phyloP scores from a whole-genome alignment of 2,888 invertebrate species.

The Orchesellides sinensis region DNA sequence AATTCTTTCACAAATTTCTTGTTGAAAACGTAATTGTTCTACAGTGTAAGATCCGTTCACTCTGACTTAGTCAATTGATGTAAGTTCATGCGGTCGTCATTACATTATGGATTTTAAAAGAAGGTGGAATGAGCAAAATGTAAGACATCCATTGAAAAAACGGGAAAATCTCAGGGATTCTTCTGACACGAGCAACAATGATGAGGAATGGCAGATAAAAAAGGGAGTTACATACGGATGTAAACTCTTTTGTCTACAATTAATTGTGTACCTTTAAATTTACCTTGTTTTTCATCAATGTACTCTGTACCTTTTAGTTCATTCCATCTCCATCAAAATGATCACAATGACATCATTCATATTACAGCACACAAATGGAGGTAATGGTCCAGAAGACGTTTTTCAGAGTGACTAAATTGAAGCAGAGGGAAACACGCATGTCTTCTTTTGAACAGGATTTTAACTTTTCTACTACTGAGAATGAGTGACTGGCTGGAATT shows the following conservation, averaged over 20 bases:
- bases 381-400: not conserved
- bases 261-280: not conserved
- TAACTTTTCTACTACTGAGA: not conserved
- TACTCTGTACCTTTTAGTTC: not conserved
- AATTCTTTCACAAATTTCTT: too few relatives aligned
- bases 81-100: too few relatives aligned
- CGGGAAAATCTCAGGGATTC: slow-evolving; percentile 34
- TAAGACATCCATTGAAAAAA: slow-evolving; percentile 14
- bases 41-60: too few relatives aligned
- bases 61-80: too few relatives aligned
- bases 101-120: too few relatives aligned
- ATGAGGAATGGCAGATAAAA: slow-evolving; percentile 14
- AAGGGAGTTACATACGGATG: slow-evolving; percentile 38
- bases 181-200: not conserved
- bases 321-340: slow-evolving; percentile 13
- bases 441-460: not conserved
- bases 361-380: too few relatives aligned
- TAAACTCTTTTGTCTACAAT: slow-evolving; percentile 18
- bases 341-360: slow-evolving; percentile 10
- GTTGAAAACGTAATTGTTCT: too few relatives aligned
- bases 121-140: not conserved
- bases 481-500: slow-evolving; percentile 27
- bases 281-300: not conserved
- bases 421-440: not conserved
- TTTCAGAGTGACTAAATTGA: not conserved